Evolutionary conservation across 2,888 invertebrate genomes (phyloP).

Genomic region (Polydrusus tereticollis): DNA sequence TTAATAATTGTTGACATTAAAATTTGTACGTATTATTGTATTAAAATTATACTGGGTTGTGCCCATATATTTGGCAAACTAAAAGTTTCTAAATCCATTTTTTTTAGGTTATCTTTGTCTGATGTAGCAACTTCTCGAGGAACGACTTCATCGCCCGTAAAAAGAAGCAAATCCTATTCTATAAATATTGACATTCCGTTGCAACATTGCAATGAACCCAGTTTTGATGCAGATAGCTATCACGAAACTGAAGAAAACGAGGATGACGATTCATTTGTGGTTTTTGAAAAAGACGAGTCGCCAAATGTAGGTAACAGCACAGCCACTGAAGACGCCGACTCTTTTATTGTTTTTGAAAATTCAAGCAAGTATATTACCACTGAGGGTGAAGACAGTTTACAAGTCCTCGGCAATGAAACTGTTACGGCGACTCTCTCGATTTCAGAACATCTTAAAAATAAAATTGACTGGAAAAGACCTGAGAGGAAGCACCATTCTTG

Average conservation of each 20-base stretch:
- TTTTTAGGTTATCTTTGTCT: conserved; percentile 23
- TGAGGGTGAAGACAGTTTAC: conserved; percentile 15
- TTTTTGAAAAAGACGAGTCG: conserved; percentile 52
- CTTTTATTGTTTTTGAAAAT: conserved; percentile 41
- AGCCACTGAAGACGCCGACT: conserved; percentile 34
- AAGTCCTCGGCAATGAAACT: conserved; percentile 5
- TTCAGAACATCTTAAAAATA: conserved; percentile 52
- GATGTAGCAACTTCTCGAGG: conserved; percentile 5
- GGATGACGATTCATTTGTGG: conserved; percentile 55
- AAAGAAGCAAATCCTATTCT: conserved; percentile 53
- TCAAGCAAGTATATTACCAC: background rate
- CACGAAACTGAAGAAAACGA: conserved; percentile 45
- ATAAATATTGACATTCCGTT: conserved; percentile 53
- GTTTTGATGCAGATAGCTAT: conserved; percentile 31
- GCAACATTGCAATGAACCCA: conserved; percentile 41
- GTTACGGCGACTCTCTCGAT: conserved; percentile 13
- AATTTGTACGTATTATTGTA: too few species aligned
- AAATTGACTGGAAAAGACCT: conserved; percentile 59
- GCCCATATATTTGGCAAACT: background rate
- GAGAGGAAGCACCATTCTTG: conserved; percentile 63
- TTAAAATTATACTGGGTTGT: background rate
- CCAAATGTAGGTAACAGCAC: background rate
- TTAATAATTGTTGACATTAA: too few species aligned
- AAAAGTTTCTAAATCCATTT: background rate
- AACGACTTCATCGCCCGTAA: conserved; percentile 27